Conservation (phyloP, 2,888 invertebrate genomes). For the Anorthoa munda region DNA sequence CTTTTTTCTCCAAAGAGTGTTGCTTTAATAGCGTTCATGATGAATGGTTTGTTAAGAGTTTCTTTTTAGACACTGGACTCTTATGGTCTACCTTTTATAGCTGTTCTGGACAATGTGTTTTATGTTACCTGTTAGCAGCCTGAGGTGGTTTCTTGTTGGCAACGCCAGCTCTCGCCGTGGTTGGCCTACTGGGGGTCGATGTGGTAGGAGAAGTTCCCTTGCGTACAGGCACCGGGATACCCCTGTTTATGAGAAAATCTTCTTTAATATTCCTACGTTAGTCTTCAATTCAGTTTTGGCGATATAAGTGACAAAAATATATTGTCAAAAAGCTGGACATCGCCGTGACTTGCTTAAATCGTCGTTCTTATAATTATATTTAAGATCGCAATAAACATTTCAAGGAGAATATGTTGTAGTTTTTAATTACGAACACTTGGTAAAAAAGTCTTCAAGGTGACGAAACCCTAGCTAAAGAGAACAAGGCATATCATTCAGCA, state of each 20-base stretch:
- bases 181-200: constrained; percentile 73
- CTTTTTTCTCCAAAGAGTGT: too few species aligned
- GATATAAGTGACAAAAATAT: background rate
- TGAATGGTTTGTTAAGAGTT: too few species aligned
- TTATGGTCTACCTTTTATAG: too few species aligned
- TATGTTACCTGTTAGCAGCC: constrained; percentile 82
- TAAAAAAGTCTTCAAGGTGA: background rate
- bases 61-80: too few species aligned
- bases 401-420: background rate
- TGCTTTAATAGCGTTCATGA: too few species aligned
- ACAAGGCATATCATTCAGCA: background rate
- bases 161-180: constrained; percentile 69
- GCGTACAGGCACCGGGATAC: constrained; percentile 90
- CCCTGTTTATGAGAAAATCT: constrained; percentile 72
- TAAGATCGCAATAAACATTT: background rate
- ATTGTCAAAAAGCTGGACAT: background rate
- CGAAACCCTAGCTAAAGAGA: background rate
- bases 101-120: background rate
- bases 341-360: too few species aligned
- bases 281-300: background rate
- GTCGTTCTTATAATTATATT: background rate
- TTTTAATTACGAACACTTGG: background rate
- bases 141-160: constrained; percentile 82
- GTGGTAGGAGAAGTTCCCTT: constrained; percentile 87
- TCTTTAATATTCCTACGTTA: background rate